These are phyloP conservation scores for zebrafish (Danio rerio) DNA, from an alignment of 2,113 vertebrate genomes.

Conservation along the genomic window GRCz12tu NC_133182.1:37265501-37266000, in stretches of 20 bases:
- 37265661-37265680: constrained; percentile 26
- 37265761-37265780: constrained; percentile 31
- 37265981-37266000: constrained; percentile 33
- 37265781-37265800: constrained; percentile 48
- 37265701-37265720: constrained; percentile 28
- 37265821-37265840: constrained; percentile 41
- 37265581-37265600: not conserved
- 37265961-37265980: constrained; percentile 9
- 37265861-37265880: constrained; percentile 39
- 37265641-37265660: constrained; percentile 17
- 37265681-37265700: constrained; percentile 32
- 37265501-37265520: too few species aligned
- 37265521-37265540: not conserved
- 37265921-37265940: constrained; percentile 53
- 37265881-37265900: constrained; percentile 51
- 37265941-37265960: constrained; percentile 15
- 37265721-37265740: constrained; percentile 28
- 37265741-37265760: constrained; percentile 55
- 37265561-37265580: not conserved
- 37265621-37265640: constrained; percentile 32
- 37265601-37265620: not conserved
- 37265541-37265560: not conserved
- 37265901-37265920: constrained; percentile 53
- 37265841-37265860: constrained; percentile 45
- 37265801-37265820: constrained; percentile 53